Base-by-base conservation (phyloP, 1,140 invertebrate species). In the Venturia canescens region DNA sequence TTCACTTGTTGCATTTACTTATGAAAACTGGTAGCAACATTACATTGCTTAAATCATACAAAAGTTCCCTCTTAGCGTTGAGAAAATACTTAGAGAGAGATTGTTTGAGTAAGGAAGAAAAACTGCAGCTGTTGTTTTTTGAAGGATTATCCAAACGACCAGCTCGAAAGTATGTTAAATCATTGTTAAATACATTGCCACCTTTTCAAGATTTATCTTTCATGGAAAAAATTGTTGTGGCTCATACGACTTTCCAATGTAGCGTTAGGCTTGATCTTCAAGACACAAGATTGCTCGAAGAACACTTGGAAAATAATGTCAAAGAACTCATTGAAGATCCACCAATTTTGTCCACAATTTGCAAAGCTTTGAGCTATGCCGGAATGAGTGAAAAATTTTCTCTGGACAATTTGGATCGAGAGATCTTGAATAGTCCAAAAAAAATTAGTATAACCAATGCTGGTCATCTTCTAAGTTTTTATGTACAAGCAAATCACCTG, bases 341-440 rank as follows among this genome's bases (percentile, higher is more conserved):
- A 29, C 3, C 26, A 3, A 82, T 82, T 63, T 48, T 86, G 18
- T 29, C 80, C 9, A 48, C 81, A 15, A n/a, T 86, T 7, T 83
- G 82, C 53, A 85, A 86, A 82, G 78, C 71, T 1, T 11, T 86
- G 27, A 67, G 83, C 74, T 48, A 74, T n/a, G 77, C 74, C 48
- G 67, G 57, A 16, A 29, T 70, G 38, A 70, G 67, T 11, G 31
- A 66, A 0, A 23, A 83, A n/a, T 78, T 83, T 60, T 29, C 13
- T 44, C 72, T 83, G 9, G 53, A 67, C 16, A 83, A 84, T 77
- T 74, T 86, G 44, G 85, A 79, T 29, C 34, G 74, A 72, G 31
- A 48, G 18, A 76, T 86, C 18, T 16, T 83, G 13, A 21, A 79
- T 18, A 38, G 21, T 16, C 26, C 38, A 2, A 4, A 81, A n/a